Evolutionary conservation across 1,140 invertebrate genomes (phyloP).

Genomic region (Pomacea maculata): DNA sequence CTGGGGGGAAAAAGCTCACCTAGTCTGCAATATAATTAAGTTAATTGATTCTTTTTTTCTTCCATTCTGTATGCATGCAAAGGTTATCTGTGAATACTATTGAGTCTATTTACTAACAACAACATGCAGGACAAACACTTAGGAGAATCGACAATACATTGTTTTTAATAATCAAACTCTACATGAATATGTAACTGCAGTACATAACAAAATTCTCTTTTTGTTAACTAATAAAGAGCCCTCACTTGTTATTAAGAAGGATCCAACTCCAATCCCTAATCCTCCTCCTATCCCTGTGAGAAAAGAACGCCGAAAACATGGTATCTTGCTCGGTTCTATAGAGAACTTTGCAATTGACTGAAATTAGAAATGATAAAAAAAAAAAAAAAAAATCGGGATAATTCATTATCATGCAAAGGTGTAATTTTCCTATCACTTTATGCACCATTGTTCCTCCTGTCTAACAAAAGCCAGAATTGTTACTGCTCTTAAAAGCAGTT

Average conservation of each 20-base stretch:
- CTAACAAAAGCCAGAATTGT: background rate
- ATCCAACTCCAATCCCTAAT: constrained; percentile 18
- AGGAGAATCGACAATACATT: too few species aligned
- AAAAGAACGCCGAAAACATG: constrained; percentile 32
- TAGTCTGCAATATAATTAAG: too few species aligned
- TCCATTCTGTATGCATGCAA: too few species aligned
- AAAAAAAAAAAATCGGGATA: background rate
- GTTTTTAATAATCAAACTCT: too few species aligned
- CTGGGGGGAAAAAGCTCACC: too few species aligned
- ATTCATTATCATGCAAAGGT: too few species aligned
- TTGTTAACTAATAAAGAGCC: background rate
- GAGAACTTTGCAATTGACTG: constrained; percentile 14
- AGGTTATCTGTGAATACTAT: too few species aligned
- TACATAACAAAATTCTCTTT: too few species aligned
- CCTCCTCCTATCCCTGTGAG: constrained; percentile 27
- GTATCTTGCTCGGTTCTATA: constrained; percentile 8
- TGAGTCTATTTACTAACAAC: too few species aligned
- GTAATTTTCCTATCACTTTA: background rate
- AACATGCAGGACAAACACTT: too few species aligned
- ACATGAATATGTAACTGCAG: too few species aligned
- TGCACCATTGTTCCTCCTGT: background rate
- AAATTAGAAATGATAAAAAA: constrained; percentile 9
- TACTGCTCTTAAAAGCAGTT: background rate
- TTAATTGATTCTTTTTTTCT: too few species aligned
- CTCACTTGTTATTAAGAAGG: constrained; percentile 36